Conservation (phyloP, 2,888 invertebrate genomes). For the Pterostichus niger region DNA sequence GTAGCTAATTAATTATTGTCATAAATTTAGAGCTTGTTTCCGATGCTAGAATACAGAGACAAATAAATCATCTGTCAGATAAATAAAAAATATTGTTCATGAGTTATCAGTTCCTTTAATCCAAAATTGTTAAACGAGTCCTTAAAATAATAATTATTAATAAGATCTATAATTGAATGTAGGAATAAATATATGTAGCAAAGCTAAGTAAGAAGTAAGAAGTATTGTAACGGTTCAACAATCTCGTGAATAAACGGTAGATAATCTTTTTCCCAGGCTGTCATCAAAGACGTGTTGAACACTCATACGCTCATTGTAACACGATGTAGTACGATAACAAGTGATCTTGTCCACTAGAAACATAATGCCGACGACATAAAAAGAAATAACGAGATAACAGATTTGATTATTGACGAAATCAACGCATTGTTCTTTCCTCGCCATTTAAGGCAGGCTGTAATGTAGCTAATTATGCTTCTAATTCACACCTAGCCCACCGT, state of each 20-base stretch:
- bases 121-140: no score
- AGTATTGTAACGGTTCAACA: conserved; percentile 18
- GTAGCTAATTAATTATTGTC: no score
- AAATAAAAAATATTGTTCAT: no score
- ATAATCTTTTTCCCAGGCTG: conserved; percentile 58
- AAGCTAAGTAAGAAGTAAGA: conserved; percentile 4
- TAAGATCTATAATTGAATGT: no score
- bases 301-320: conserved; percentile 55
- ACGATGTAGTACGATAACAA: conserved; percentile 52
- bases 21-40: no score
- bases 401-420: conserved; percentile 63
- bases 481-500: conserved; percentile 50
- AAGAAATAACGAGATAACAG: conserved; percentile 46
- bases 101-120: no score
- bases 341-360: conserved; percentile 53
- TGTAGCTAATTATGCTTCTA: conserved; percentile 56
- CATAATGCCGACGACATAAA: conserved; percentile 43
- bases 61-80: no score
- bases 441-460: conserved; percentile 51
- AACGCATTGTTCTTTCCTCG: conserved; percentile 49
- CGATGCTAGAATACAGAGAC: no score
- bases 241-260: conserved; percentile 44
- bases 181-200: not conserved
- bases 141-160: no score
- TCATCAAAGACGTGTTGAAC: conserved; percentile 51